Conservation (phyloP, 2,888 invertebrate species). For the Timema podura region DNA sequence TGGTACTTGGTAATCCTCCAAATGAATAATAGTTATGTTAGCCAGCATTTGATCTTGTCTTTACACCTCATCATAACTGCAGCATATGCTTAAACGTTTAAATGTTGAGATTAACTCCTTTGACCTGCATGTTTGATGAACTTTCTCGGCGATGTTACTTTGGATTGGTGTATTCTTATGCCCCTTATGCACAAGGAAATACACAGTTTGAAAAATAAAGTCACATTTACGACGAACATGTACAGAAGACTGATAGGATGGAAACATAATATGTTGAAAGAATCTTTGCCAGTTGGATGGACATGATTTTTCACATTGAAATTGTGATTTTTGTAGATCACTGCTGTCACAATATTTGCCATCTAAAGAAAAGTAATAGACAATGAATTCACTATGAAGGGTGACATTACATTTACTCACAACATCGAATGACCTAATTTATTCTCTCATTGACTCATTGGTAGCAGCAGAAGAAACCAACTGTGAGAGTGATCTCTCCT, state of each 20-base stretch:
- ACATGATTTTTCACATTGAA: neutral
- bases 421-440: neutral
- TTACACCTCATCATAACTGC: conserved; percentile 2
- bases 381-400: neutral
- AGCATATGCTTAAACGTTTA: neutral
- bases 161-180: conserved; percentile 4
- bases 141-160: neutral
- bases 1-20: neutral
- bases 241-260: neutral
- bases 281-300: neutral
- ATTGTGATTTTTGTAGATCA: neutral
- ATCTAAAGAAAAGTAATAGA: neutral
- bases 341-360: neutral
- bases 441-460: neutral
- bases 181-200: neutral
- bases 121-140: neutral
- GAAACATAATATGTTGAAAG: neutral
- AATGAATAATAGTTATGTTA: neutral
- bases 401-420: neutral
- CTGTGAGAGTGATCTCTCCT: neutral
- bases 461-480: neutral
- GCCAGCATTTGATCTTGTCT: conserved; percentile 7
- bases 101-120: neutral
- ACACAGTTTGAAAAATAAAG: neutral
- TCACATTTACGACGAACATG: neutral